Evolutionary conservation across 2,113 vertebrate species (phyloP).

Genomic region (Syngnathoides biaculeatus): DNA sequence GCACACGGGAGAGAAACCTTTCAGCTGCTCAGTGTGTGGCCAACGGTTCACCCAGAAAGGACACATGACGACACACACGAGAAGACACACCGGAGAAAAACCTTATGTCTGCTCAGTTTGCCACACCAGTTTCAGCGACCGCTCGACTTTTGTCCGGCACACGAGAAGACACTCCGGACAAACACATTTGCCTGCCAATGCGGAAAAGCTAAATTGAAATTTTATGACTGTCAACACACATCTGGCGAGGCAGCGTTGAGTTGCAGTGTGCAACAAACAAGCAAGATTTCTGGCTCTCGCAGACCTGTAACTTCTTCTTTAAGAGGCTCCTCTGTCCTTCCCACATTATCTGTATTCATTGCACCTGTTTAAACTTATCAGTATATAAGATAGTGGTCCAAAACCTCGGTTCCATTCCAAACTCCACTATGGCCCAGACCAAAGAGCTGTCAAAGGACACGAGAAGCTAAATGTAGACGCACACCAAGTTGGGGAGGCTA

Average conservation of each 20-base stretch:
- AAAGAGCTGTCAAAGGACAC: no score
- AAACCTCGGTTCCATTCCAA: no score
- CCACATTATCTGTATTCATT: no score
- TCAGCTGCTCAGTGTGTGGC: background rate
- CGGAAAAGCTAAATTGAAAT: background rate
- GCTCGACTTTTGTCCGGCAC: slow-evolving; percentile 3
- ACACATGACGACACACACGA: background rate
- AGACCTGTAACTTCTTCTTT: no score
- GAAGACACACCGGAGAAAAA: slow-evolving; percentile 2
- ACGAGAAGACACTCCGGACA: background rate
- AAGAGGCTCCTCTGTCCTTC: no score
- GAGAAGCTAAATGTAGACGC: no score
- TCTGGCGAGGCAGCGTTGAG: background rate
- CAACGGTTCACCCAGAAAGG: background rate
- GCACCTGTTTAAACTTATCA: no score
- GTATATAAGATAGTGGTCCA: no score
- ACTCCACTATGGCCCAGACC: no score
- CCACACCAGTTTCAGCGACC: slow-evolving; percentile 2
- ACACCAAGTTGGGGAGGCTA: no score
- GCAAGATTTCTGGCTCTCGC: no score
- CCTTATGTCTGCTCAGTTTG: background rate
- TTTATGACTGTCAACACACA: background rate
- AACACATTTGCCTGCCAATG: background rate
- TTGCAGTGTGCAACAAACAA: background rate
- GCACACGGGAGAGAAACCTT: background rate